Percentiles rank a stretch among this genome's conserved stretches.
phyloP scores from a whole-genome alignment of 2,113 vertebrate genomes.

The Megaceryle torquata region DNA sequence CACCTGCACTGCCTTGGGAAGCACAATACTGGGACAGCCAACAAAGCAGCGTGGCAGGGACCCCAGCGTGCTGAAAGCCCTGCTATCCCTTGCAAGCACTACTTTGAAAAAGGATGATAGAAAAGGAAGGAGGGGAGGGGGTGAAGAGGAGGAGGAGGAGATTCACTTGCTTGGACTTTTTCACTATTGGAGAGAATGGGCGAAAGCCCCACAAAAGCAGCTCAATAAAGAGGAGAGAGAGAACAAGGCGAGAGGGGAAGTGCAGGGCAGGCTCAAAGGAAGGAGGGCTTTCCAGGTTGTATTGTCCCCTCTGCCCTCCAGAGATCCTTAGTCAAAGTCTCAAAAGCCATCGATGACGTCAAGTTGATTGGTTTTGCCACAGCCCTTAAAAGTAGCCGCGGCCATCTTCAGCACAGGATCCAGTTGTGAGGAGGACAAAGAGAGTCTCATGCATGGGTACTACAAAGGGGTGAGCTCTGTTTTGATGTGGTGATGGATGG shows the following conservation, averaged over 20 bases:
- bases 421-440: slow-evolving; percentile 3
- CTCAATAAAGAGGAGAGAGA: slow-evolving; percentile 41
- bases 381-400: not conserved
- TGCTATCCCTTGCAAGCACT: not conserved
- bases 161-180: slow-evolving; percentile 45
- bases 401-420: not conserved
- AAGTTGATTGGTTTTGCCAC: slow-evolving; percentile 53
- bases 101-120: slow-evolving; percentile 9
- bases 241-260: slow-evolving; percentile 45
- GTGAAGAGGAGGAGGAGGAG: slow-evolving; percentile 6
- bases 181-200: slow-evolving; percentile 49
- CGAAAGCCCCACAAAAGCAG: slow-evolving; percentile 49
- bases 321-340: not conserved
- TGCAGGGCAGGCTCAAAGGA: slow-evolving; percentile 51
- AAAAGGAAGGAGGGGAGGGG: not conserved
- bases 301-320: slow-evolving; percentile 14
- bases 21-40: slow-evolving; percentile 22
- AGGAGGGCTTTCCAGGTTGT: slow-evolving; percentile 39
- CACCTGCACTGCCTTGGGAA: slow-evolving; percentile 62
- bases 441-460: not conserved
- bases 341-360: slow-evolving; percentile 31
- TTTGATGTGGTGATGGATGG: slow-evolving; percentile 22
- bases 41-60: slow-evolving; percentile 59
- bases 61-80: not conserved
- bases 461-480: not conserved